Conservation (phyloP, 2,113 vertebrate species). For the Pteropus alecto region DNA sequence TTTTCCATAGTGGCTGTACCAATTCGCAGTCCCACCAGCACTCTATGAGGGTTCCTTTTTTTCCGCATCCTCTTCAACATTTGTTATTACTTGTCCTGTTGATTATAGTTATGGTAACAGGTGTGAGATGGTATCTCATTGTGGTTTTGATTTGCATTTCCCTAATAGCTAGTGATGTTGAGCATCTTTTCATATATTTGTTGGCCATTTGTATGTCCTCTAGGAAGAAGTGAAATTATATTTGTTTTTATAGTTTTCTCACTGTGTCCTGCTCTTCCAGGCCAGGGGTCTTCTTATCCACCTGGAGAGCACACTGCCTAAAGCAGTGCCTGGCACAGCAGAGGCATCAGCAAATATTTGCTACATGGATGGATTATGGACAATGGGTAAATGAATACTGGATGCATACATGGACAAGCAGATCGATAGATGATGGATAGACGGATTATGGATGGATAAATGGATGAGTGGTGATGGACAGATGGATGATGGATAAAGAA, state of each 20-base stretch:
- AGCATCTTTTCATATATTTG: too few relatives aligned
- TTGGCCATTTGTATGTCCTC: too few relatives aligned
- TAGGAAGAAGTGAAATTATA: neutral
- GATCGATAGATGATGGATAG: neutral
- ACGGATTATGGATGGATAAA: neutral
- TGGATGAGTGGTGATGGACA: neutral
- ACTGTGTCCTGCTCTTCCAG: neutral
- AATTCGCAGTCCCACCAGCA: too few relatives aligned
- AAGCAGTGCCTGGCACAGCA: neutral
- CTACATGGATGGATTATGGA: too few relatives aligned
- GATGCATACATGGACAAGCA: neutral
- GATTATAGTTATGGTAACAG: too few relatives aligned
- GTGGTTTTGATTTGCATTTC: too few relatives aligned
- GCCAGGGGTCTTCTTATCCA: neutral
- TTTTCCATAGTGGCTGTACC: too few relatives aligned
- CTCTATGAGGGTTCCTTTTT: too few relatives aligned
- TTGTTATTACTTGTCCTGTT: too few relatives aligned
- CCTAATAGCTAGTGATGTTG: too few relatives aligned
- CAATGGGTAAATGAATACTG: neutral
- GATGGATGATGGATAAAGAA: neutral
- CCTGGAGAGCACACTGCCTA: neutral
- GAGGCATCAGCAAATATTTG: neutral
- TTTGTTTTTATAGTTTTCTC: neutral
- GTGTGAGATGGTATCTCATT: too few relatives aligned
- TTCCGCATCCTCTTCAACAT: too few relatives aligned